A percentile compares a stretch with the other conserved stretches of the same genome.
These are phyloP conservation scores for Cynopterus sphinx DNA, from an alignment of 2,797 vertebrate genomes.

Conservation along the genomic window DNA sequence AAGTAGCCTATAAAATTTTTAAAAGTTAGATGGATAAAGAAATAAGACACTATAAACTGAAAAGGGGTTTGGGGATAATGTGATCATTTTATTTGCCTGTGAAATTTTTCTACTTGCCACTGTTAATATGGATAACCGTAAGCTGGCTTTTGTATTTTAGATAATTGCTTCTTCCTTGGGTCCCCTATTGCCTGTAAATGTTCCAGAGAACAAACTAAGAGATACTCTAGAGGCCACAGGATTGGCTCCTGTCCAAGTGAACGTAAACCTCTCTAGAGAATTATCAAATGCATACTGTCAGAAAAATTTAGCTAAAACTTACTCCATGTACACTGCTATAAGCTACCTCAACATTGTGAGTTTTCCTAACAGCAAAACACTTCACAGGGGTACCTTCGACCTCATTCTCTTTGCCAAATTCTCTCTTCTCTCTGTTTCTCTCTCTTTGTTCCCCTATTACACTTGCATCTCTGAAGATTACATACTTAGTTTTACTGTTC, in stretches of 20 bases:
- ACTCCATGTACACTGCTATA: background rate
- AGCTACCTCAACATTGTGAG: background rate
- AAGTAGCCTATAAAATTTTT: constrained; percentile 4
- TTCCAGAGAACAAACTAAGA: constrained; percentile 2
- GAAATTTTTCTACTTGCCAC: background rate
- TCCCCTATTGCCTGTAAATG: background rate
- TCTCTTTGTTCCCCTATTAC: background rate
- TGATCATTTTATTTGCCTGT: background rate
- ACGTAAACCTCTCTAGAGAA: background rate
- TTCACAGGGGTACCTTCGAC: background rate
- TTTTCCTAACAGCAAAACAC: background rate
- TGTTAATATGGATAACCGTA: background rate
- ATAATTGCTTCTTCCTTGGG: background rate
- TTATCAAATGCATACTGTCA: background rate
- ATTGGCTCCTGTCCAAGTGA: background rate
- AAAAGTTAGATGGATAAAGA: background rate
- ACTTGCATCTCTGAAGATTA: background rate
- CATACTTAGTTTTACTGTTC: background rate
- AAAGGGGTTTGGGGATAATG: background rate
- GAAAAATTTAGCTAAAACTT: background rate
- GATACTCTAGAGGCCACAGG: background rate
- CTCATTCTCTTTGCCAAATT: background rate
- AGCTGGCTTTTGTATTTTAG: background rate
- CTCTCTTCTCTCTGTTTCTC: background rate
- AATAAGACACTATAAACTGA: background rate